phyloP scores from a whole-genome alignment of 2,797 vertebrate species.

The Peromyscus attwateri region DNA sequence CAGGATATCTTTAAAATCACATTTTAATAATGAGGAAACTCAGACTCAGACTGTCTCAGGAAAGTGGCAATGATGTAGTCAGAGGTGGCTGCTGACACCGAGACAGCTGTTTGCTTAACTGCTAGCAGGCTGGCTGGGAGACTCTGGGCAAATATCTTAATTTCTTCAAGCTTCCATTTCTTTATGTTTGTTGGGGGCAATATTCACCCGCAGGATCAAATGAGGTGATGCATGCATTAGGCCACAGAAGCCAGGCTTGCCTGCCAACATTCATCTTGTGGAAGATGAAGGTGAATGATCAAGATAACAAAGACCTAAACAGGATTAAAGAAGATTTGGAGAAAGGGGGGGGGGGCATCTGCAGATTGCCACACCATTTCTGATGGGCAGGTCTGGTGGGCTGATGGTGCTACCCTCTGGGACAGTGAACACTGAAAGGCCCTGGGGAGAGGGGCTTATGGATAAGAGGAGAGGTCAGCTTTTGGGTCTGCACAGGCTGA shows the following conservation, averaged over 20 bases:
- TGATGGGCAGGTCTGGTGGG: background rate
- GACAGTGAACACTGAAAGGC: background rate
- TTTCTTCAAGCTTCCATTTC: background rate
- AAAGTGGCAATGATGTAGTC: background rate
- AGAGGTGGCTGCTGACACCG: background rate
- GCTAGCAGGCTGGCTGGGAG: background rate
- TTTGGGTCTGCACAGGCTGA: background rate
- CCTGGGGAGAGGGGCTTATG: background rate
- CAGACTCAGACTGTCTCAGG: slow-evolving; percentile 46
- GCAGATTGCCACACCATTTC: background rate
- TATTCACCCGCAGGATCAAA: background rate
- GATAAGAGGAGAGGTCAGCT: background rate
- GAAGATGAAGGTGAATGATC: background rate
- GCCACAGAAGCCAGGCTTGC: background rate
- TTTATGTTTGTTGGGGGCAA: background rate
- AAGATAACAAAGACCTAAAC: background rate
- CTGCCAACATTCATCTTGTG: background rate
- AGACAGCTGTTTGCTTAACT: background rate
- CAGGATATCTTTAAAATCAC: slow-evolving; percentile 37
- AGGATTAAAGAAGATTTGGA: background rate
- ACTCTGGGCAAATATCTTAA: background rate
- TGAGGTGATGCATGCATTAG: background rate
- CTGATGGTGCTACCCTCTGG: too few species aligned
- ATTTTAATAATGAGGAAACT: slow-evolving; percentile 53
- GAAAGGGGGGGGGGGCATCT: background rate